Evolutionary conservation across 1,140 invertebrate genomes (phyloP).

Genomic region (Sinonovacula constricta): DNA sequence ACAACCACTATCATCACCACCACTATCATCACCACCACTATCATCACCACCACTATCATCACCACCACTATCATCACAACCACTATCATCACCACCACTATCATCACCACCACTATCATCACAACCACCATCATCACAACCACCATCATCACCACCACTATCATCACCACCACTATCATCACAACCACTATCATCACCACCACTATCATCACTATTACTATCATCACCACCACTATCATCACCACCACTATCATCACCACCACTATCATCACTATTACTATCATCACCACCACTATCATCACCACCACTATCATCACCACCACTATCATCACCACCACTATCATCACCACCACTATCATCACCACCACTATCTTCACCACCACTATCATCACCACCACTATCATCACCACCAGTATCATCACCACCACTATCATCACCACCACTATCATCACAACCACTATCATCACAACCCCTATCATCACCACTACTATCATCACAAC

Average conservation of each 20-base stretch:
- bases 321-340: no score
- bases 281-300: no score
- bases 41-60: neutral
- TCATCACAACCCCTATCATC: no score
- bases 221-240: neutral
- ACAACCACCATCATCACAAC: neutral
- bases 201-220: neutral
- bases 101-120: neutral
- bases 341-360: no score
- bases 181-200: neutral
- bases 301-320: no score
- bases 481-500: no score
- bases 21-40: neutral
- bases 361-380: no score
- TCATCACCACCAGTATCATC: no score
- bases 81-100: neutral
- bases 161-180: neutral
- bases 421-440: no score
- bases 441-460: no score
- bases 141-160: neutral
- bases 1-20: neutral
- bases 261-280: no score
- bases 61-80: neutral
- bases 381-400: no score
- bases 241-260: neutral